Base-by-base conservation (phyloP, 2,797 vertebrate species). In the Silurus lanzhouensis region DNA sequence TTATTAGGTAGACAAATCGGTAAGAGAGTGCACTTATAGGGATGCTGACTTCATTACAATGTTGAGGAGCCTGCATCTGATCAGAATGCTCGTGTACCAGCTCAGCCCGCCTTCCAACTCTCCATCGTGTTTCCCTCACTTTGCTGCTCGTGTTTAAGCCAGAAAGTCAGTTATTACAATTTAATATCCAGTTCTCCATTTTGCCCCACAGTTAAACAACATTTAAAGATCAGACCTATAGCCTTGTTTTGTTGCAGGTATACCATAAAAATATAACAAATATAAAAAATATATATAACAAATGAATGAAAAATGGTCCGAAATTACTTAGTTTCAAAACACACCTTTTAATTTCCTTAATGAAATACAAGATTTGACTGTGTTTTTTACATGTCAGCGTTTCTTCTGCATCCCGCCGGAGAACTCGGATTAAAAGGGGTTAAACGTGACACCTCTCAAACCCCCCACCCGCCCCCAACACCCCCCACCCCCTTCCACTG, bases 351-450 rank as follows among this genome's bases (percentile, higher is more conserved):
- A 31, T 64, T 31, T 44, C 31, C 22, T 91, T 83, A 91, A 94
- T 92, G 91, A 89, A 88, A 88, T 84, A 84, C 85, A 70, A 86
- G 83, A 90, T 93, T 89, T 85, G 76, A 90, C 92, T 92, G 88
- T 92, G 84, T 88, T 91, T 92, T 92, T 94, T 93, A 94, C 92
- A 93, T 92, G 93, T 91, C 89, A 52, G 91, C 92, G 90, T 91
- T 92, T 93, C 92, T 92, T 91, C 90, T 91, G 92, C 86, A 91
- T 94, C 92, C 95, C 96, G 89, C 94, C 84, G 91, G 97, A 98
- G 96, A 97, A 97, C 96, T 97, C 94, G 96, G 94, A 94, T 95
- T 96, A 95, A 97, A 97, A 97, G 31, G 76, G 76, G 76, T 78
- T 78, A 78, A 78, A 96, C 96, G 95, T 96, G 97, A 96, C 93